phyloP scores from a whole-genome alignment of 2,113 vertebrate genomes.

The Laticauda colubrina region DNA sequence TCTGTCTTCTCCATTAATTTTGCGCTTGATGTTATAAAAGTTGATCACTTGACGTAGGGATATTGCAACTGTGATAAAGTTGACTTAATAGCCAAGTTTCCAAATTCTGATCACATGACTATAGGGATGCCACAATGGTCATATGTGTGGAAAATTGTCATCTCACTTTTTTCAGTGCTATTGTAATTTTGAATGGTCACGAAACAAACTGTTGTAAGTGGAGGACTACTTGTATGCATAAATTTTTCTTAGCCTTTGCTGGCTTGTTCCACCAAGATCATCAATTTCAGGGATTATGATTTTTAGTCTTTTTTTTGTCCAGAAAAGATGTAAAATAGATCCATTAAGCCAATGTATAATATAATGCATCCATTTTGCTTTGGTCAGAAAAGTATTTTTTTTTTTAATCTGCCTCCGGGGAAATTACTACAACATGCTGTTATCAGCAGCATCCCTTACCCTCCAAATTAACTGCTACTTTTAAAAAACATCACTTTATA shows the following conservation, averaged over 20 bases:
- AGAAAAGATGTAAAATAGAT: neutral
- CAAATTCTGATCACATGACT: neutral
- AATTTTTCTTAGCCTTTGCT: neutral
- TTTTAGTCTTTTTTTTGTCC: neutral
- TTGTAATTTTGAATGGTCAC: neutral
- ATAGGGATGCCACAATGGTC: neutral
- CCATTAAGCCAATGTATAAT: neutral
- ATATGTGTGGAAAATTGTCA: neutral
- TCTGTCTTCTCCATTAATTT: neutral
- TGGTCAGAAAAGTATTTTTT: neutral
- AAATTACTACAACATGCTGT: neutral
- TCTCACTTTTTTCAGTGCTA: neutral
- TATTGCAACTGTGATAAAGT: neutral
- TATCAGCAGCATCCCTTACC: neutral
- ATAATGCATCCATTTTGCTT: neutral
- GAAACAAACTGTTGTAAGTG: neutral
- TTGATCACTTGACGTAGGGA: neutral
- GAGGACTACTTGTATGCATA: neutral
- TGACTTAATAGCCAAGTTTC: neutral
- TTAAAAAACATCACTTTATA: neutral
- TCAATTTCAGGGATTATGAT: neutral
- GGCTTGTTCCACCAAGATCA: neutral
- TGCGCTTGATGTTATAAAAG: neutral
- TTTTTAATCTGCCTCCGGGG: neutral
- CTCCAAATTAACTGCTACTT: neutral